Percentiles rank a stretch among this genome's conserved stretches.
Conservation (phyloP, 2,888 invertebrate species). For the Conops quadrifasciatus region DNA sequence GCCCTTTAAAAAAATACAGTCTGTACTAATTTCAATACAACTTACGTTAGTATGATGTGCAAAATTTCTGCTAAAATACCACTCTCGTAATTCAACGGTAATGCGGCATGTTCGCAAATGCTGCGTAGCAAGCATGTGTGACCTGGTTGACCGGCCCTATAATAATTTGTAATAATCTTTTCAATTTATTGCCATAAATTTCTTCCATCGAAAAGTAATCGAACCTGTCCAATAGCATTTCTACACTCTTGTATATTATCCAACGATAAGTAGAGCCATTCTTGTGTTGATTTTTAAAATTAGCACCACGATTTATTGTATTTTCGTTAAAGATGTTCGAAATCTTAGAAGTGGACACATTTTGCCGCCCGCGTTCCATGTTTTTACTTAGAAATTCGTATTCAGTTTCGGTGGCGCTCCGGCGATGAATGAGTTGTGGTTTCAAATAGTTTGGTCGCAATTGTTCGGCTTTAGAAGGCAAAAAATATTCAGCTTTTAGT, state of each 20-base stretch:
- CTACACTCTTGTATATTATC: slow-evolving; percentile 58
- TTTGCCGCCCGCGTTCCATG: background rate
- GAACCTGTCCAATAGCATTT: slow-evolving; percentile 53
- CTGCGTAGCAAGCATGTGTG: slow-evolving; percentile 77
- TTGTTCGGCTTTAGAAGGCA: slow-evolving; percentile 54
- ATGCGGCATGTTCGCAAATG: slow-evolving; percentile 79
- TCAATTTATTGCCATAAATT: background rate
- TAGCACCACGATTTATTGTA: background rate
- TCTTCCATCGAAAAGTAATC: slow-evolving; percentile 8
- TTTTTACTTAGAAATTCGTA: background rate
- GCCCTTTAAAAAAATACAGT: background rate
- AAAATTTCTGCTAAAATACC: slow-evolving; percentile 79
- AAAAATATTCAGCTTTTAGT: slow-evolving; percentile 55
- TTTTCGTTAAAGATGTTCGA: background rate
- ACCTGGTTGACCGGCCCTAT: slow-evolving; percentile 72
- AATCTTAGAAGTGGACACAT: background rate
- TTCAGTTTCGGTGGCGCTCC: slow-evolving; percentile 37
- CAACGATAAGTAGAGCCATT: slow-evolving; percentile 55
- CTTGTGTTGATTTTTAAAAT: slow-evolving; percentile 39
- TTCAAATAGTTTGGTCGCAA: slow-evolving; percentile 53
- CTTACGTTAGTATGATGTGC: slow-evolving; percentile 79
- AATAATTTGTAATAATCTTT: background rate
- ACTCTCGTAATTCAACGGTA: slow-evolving; percentile 73
- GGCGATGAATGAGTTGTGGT: slow-evolving; percentile 53
- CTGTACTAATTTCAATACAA: slow-evolving; percentile 40